Percentiles rank a stretch among this genome's conserved stretches.
Conservation (phyloP, 35 echinoderm and acorn worm genomes). For the Holothuria glaberrima region DNA sequence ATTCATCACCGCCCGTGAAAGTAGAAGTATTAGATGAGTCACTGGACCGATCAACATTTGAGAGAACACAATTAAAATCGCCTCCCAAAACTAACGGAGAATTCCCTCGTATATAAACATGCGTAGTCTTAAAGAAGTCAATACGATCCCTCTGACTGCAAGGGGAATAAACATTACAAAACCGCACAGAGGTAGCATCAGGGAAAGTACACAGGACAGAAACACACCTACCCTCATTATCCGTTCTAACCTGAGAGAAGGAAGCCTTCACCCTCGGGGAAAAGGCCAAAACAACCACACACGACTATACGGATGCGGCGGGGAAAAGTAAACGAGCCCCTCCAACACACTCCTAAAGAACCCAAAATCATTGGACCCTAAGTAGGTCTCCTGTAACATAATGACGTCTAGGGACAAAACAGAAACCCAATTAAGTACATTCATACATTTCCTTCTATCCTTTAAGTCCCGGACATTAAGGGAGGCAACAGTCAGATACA, state of each 20-base stretch:
- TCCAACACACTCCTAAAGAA: neutral
- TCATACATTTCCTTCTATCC: no score
- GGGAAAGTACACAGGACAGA: conserved; percentile 4
- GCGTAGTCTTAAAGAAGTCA: neutral
- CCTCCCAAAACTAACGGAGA: neutral
- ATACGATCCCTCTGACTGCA: neutral
- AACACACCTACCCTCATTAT: neutral
- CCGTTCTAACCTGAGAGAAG: neutral
- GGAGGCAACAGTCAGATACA: no score
- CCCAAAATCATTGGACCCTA: neutral
- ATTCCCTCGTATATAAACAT: neutral
- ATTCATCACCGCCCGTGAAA: neutral
- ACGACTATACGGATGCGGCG: conserved; percentile 11
- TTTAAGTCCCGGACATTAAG: no score
- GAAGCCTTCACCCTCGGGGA: neutral
- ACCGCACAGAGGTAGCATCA: neutral
- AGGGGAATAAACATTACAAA: conserved; percentile 31
- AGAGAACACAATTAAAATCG: conserved; percentile 26
- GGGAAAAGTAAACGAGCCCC: neutral
- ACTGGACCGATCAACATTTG: neutral
- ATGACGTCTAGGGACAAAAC: no score
- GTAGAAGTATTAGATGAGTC: neutral
- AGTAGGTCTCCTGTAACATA: no score
- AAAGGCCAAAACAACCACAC: conserved; percentile 37
- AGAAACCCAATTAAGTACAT: no score